Conservation (phyloP, 1,140 invertebrate genomes). For the Drosophila pallidifrons region DNA sequence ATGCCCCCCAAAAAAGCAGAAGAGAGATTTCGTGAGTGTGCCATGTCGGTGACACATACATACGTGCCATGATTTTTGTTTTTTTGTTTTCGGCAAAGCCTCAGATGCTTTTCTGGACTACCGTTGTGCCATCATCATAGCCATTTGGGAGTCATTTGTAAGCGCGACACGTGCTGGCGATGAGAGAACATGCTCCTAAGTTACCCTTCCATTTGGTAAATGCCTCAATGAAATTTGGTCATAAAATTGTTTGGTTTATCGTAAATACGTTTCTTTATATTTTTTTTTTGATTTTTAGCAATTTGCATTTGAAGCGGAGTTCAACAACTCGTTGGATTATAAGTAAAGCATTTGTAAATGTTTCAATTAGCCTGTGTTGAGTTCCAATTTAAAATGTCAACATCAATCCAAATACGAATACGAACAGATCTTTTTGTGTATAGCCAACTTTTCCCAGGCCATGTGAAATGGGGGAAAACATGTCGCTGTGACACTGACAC, state of each 20-base stretch:
- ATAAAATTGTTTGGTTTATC: constrained; percentile 78
- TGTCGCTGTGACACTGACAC: constrained; percentile 56
- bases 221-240: constrained; percentile 77
- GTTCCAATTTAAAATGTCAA: constrained; percentile 47
- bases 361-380: constrained; percentile 28
- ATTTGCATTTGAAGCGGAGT: constrained; percentile 67
- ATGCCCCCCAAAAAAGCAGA: constrained; percentile 46
- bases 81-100: constrained; percentile 19
- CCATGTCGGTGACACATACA: constrained; percentile 69
- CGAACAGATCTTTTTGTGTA: constrained; percentile 46
- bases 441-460: constrained; percentile 68
- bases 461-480: constrained; percentile 48
- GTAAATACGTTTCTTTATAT: constrained; percentile 49
- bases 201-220: constrained; percentile 65
- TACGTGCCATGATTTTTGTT: constrained; percentile 44
- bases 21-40: constrained; percentile 62
- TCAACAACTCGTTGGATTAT: constrained; percentile 53
- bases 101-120: constrained; percentile 69
- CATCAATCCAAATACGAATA: constrained; percentile 36
- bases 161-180: constrained; percentile 61
- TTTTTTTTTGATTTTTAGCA: background rate
- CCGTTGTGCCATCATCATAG: constrained; percentile 49
- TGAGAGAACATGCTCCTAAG: constrained; percentile 14
- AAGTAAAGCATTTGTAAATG: background rate
- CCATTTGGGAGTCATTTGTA: constrained; percentile 66